These are phyloP conservation scores for Zingel zingel DNA, from an alignment of 2,113 vertebrate genomes.

Conservation along the genomic window DNA sequence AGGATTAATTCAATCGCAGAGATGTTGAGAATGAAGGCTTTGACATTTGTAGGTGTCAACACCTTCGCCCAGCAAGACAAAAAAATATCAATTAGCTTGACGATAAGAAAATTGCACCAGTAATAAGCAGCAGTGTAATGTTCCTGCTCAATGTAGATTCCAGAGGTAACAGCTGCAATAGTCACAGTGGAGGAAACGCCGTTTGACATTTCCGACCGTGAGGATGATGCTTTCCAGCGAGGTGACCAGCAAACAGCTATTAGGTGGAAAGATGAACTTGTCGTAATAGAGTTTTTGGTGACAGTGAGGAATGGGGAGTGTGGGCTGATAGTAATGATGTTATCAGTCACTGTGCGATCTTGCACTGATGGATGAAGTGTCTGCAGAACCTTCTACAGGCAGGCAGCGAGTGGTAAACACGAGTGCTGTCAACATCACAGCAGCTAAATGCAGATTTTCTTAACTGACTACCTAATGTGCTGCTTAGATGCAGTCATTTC, in stretches of 20 bases:
- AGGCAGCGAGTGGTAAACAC: background rate
- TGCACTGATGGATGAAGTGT: conserved; percentile 39
- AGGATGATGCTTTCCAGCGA: conserved; percentile 17
- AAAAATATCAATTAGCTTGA: conserved; percentile 58
- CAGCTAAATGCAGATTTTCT: background rate
- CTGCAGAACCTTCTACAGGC: conserved; percentile 13
- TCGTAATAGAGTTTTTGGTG: conserved; percentile 56
- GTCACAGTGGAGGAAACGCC: conserved; percentile 22
- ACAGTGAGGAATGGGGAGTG: conserved; percentile 62
- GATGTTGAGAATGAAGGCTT: conserved; percentile 25
- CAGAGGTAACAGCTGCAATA: conserved; percentile 27
- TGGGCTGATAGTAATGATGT: conserved; percentile 53
- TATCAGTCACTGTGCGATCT: conserved; percentile 68
- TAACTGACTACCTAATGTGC: background rate
- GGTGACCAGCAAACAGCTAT: conserved; percentile 50
- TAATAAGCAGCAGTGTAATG: conserved; percentile 26
- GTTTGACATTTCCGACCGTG: conserved; percentile 25
- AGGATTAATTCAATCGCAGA: conserved; percentile 50
- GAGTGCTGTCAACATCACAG: conserved; percentile 24
- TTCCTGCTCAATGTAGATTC: conserved; percentile 35
- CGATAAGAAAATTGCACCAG: conserved; percentile 9
- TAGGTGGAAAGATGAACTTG: conserved; percentile 50
- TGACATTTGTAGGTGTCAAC: conserved; percentile 52
- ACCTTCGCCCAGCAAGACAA: conserved; percentile 31
- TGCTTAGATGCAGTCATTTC: background rate